Conservation (phyloP, 2,888 invertebrate genomes). For the Meganola albula region DNA sequence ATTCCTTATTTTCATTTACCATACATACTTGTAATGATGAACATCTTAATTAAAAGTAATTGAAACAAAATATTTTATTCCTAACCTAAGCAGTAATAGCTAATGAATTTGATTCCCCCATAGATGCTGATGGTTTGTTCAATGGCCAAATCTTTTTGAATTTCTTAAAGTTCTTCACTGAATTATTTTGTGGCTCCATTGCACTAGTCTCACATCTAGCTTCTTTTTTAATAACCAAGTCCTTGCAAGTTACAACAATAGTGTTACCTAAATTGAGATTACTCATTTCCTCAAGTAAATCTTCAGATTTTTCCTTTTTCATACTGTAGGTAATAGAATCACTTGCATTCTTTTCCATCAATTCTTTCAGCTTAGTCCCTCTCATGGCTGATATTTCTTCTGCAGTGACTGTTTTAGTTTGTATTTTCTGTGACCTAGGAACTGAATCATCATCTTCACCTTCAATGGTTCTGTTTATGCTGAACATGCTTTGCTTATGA, state of each 20-base stretch:
- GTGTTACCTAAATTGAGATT: constrained; percentile 55
- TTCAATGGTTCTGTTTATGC: constrained; percentile 17
- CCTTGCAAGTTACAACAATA: constrained; percentile 46
- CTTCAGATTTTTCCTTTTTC: constrained; percentile 48
- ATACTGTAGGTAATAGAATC: constrained; percentile 21
- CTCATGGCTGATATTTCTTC: constrained; percentile 49
- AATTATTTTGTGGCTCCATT: constrained; percentile 22
- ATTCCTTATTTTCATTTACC: constrained; percentile 16
- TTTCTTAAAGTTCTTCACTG: constrained; percentile 59
- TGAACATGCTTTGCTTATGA: constrained; percentile 33
- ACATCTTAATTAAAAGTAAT: constrained; percentile 18
- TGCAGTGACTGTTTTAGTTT: constrained; percentile 22
- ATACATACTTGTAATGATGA: constrained; percentile 23
- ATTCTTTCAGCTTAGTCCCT: constrained; percentile 55
- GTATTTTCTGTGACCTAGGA: constrained; percentile 5
- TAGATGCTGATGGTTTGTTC: constrained; percentile 38
- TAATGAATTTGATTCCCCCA: background rate
- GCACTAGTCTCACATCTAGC: constrained; percentile 30
- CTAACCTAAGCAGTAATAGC: constrained; percentile 13
- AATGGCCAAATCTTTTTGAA: constrained; percentile 71
- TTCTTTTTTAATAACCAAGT: constrained; percentile 61
- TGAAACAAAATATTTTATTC: constrained; percentile 4
- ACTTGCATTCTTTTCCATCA: constrained; percentile 42
- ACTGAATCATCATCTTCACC: constrained; percentile 20
- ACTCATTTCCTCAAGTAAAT: constrained; percentile 52